Conservation (phyloP, 2,888 invertebrate species). For the Drosophila fulvimacula region DNA sequence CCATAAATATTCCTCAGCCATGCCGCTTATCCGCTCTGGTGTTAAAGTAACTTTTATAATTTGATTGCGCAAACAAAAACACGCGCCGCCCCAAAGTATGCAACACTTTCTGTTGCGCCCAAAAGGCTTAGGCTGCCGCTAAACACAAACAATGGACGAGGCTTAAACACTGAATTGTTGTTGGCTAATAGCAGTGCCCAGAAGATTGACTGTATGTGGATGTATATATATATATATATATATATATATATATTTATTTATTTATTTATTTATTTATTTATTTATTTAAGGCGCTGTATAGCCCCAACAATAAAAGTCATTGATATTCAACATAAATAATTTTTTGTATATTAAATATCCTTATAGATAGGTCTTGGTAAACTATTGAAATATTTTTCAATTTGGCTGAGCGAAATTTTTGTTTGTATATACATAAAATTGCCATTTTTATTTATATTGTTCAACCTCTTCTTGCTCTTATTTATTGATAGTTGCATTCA, state of each 20-base stretch:
- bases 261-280: too few relatives aligned
- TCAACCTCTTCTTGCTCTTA: too few relatives aligned
- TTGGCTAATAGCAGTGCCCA: not conserved
- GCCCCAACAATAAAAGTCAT: too few relatives aligned
- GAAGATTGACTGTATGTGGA: not conserved
- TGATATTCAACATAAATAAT: too few relatives aligned
- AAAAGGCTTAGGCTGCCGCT: not conserved
- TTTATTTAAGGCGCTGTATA: too few relatives aligned
- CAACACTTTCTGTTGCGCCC: constrained; percentile 20
- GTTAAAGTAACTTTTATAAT: constrained; percentile 16
- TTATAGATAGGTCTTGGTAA: too few relatives aligned
- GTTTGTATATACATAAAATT: too few relatives aligned
- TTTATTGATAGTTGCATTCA: too few relatives aligned
- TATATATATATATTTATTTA: not conserved
- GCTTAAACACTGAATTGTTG: not conserved
- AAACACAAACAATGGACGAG: not conserved
- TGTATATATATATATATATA: not conserved
- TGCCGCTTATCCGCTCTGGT: constrained; percentile 16
- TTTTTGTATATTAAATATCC: too few relatives aligned
- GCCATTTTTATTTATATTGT: too few relatives aligned
- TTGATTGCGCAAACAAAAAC: constrained; percentile 32
- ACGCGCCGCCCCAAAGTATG: constrained; percentile 50
- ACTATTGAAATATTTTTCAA: too few relatives aligned
- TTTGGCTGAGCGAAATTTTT: too few relatives aligned
- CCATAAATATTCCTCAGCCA: constrained; percentile 27